Base-by-base conservation (phyloP, 2,113 vertebrate genomes). In the Callipepla californica region DNA sequence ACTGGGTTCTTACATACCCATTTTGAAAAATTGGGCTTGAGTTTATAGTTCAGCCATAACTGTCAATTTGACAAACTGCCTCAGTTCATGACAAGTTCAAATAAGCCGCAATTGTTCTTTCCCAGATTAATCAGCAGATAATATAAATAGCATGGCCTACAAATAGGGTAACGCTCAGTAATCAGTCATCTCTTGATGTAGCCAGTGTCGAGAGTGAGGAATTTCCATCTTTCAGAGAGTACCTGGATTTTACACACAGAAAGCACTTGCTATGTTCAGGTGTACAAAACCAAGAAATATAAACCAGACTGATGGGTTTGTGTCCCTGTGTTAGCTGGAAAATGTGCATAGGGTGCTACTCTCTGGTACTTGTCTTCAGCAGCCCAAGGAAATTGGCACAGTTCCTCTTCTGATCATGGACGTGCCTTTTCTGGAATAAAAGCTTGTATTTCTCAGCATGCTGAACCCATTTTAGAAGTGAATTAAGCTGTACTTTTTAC, bases 11-110 rank as follows among this genome's bases (percentile, higher is more conserved):
- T 63, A n/a, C 22, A 47, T 26, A 80, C 3, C 28, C 2, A 40
- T 85, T 90, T 93, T 83, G 44, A 80, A 85, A 90, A 80, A 75
- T 80, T 61, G 74, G 26, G 40, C 76, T 87, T 80, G 20, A 68
- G 44, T 91, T 96, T 90, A 90, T 40, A 75, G 85, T 65, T 90
- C 66, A 86, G 65, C 30, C 44, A 34, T 62, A 94, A 68, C 44
- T 72, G 85, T 42, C 85, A 68, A 65, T 92, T 95, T 88, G 85
- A 90, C 65, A 80, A 93, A 92, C 61, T 59, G 6, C 26, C 47
- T 80, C 75, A 80, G 87, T 84, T 94, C 93, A 75, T 40, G 66
- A 90, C 93, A 94, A 91, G 87, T 86, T 96, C 91, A 86, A 95
- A 78, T 57, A 73, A 96, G 80, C 82, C 19, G 0, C 85, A 75